Conservation (phyloP, 2,888 invertebrate species). For the Melieria omissa region DNA sequence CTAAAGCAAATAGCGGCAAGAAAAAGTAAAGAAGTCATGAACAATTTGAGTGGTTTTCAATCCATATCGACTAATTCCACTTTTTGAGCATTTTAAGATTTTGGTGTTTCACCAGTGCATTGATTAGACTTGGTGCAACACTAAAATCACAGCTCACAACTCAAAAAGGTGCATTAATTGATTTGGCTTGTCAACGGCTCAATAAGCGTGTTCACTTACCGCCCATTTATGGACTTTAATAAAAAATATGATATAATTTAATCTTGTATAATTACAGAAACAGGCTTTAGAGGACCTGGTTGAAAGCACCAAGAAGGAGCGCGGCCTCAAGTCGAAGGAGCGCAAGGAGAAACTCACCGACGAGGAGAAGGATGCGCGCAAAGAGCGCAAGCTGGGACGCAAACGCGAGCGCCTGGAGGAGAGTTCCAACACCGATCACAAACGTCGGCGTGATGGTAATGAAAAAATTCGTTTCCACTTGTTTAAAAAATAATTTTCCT, state of each 20-base stretch:
- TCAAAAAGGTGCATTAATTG: no score
- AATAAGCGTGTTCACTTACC: background rate
- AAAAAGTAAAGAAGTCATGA: background rate
- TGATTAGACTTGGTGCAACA: no score
- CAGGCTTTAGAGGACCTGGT: conserved; percentile 57
- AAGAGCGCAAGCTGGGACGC: conserved; percentile 83
- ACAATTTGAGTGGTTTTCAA: background rate
- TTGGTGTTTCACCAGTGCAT: no score
- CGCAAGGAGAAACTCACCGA: conserved; percentile 76
- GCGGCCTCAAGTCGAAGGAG: conserved; percentile 69
- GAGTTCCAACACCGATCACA: conserved; percentile 75
- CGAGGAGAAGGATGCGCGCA: conserved; percentile 82
- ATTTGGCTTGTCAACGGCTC: background rate
- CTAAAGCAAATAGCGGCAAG: background rate
- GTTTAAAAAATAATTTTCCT: conserved; percentile 16
- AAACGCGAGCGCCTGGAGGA: conserved; percentile 85
- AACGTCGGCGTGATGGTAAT: conserved; percentile 82
- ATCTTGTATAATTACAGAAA: conserved; percentile 60
- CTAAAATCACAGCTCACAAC: no score
- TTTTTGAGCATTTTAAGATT: no score
- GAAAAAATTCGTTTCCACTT: background rate
- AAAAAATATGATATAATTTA: conserved; percentile 29
- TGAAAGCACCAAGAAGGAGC: conserved; percentile 68
- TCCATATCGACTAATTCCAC: no score
- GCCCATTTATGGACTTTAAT: conserved; percentile 11